A percentile compares a stretch with the other conserved stretches of the same genome.
Evolutionary conservation across 2,797 vertebrate species (phyloP).

Genomic region (Chelonia mydas): DNA sequence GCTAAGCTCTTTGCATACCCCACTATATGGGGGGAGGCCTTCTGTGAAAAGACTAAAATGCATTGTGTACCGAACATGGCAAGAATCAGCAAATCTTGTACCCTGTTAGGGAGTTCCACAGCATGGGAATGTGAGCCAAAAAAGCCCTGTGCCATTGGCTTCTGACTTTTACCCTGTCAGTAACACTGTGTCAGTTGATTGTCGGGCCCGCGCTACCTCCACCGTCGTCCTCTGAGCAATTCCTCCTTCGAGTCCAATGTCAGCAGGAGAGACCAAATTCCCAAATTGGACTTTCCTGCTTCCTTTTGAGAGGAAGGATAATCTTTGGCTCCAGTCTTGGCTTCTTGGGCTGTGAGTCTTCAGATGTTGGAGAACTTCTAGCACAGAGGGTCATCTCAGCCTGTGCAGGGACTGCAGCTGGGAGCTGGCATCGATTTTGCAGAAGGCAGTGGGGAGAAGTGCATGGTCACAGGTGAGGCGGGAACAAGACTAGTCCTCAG

Average conservation of each 20-base stretch:
- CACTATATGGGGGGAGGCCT: not conserved
- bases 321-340: not conserved
- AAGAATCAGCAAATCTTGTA: not conserved
- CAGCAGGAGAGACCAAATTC: not conserved
- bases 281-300: not conserved
- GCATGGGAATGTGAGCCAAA: not conserved
- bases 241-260: not conserved
- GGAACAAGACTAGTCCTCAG: not conserved
- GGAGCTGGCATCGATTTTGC: not conserved
- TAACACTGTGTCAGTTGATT: not conserved
- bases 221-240: not conserved
- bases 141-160: not conserved
- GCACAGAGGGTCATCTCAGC: not conserved
- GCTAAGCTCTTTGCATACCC: not conserved
- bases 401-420: not conserved
- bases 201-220: not conserved
- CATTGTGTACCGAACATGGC: accelerated
- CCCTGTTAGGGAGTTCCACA: not conserved
- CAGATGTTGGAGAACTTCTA: not conserved
- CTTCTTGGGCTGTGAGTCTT: not conserved
- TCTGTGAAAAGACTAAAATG: not conserved
- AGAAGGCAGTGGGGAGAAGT: not conserved
- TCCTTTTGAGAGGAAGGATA: not conserved
- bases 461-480: not conserved
- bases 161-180: not conserved